Evolutionary conservation across 37 sponge, comb jelly and placozoan genomes (phyloP), one percentile per base, ranked within the genome.

Genomic region (Amphimedon queenslandica): DNA sequence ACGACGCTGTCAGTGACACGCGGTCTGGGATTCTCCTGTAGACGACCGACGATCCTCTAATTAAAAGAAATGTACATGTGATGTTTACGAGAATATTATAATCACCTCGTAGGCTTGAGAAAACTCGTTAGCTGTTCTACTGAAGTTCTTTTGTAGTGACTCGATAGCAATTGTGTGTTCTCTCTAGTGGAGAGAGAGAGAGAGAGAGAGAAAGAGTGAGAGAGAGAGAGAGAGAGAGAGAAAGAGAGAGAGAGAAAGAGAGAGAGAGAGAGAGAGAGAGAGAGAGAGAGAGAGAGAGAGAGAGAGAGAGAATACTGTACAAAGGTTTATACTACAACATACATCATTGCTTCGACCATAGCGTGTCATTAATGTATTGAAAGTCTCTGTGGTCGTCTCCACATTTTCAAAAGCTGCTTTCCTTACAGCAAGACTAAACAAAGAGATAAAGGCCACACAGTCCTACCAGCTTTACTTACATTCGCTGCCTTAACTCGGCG

Each of bases 201-300:
- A 30, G 64, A 31, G 64, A 31, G 33, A 27, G 33, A 13, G 64
- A 31, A 8, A 30, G 30, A 30, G 64, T 13, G 64, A 63, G 64
- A 10, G 11, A 47, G 13, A 47, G 53, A 47, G 53, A 18, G 53
- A 33, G 18, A 68, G 41, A 68, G 70, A 23, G 41, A 33, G 41
- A 37, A 13, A 34, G 41, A 33, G 41, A 68, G 38, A n/a, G 38
- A 68, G 38, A 37, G 41, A 34, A 21, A 37, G 70, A 34, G 70
- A 34, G 38, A 23, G 41, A 37, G 70, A 34, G 70, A 68, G 41
- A 8, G 39, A 34, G 18, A 68, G 70, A 39, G 70, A 10, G 70
- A 39, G 18, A 31, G 64, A 31, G 64, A 30, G 18, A 47, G 53
- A 47, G 13, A 47, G 64, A 47, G 53, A 18, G 53, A 47, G 13